These are phyloP conservation scores for Psococerastis gibbosa DNA, from an alignment of 2,888 invertebrate genomes.

Conservation along the genomic window DNA sequence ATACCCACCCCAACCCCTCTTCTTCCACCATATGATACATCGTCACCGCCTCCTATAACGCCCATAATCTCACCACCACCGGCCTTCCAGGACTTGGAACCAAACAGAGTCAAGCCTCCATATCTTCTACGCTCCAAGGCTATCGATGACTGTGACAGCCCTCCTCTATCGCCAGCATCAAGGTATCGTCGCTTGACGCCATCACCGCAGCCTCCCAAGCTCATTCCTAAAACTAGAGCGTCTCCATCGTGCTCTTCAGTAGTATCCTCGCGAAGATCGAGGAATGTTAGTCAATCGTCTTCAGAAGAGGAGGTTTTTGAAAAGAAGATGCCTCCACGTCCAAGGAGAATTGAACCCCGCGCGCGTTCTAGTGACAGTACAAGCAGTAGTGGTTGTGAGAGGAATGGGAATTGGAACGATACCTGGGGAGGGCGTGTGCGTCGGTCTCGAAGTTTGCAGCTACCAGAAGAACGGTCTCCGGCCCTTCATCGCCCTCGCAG, in stretches of 20 bases:
- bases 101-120: constrained; percentile 26
- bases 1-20: constrained; percentile 16
- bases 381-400: constrained; percentile 9
- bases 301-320: not conserved
- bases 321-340: constrained; percentile 12
- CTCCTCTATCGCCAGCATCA: constrained; percentile 26
- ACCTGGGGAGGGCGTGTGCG: constrained; percentile 25
- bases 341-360: constrained; percentile 4
- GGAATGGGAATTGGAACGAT: constrained; percentile 15
- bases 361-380: constrained; percentile 3
- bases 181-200: constrained; percentile 20
- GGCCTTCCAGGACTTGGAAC: constrained; percentile 38
- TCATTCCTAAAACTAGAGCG: constrained; percentile 12
- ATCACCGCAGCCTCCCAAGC: constrained; percentile 22
- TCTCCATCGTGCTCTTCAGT: not conserved
- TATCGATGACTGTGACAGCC: constrained; percentile 34
- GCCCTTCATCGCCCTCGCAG: constrained; percentile 18
- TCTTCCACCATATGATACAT: constrained; percentile 19
- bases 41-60: constrained; percentile 43
- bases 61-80: constrained; percentile 51
- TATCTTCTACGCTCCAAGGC: constrained; percentile 34
- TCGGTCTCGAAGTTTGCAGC: constrained; percentile 39
- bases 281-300: not conserved
- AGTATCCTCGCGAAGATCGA: not conserved
- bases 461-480: constrained; percentile 37